Evolutionary conservation across 2,113 vertebrate genomes (phyloP).

Genomic region (Leptodactylus fuscus): DNA sequence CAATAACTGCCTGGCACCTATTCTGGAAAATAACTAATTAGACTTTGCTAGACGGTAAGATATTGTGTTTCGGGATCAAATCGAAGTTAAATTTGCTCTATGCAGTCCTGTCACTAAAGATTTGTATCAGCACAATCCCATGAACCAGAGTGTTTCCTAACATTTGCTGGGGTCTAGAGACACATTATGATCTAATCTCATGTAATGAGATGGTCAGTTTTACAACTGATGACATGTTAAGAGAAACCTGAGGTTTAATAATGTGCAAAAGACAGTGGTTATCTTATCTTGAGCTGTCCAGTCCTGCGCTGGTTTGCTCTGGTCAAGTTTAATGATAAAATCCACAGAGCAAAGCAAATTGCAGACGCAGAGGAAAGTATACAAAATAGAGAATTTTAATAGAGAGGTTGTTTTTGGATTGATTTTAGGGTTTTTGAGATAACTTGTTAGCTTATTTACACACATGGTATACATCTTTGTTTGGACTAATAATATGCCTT

Average conservation of each 20-base stretch:
- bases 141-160: slow-evolving; percentile 9
- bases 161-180: slow-evolving; percentile 1
- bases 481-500: neutral
- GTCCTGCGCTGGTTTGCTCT: neutral
- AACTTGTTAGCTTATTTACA: too few species aligned
- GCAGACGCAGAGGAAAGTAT: neutral
- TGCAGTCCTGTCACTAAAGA: slow-evolving; percentile 9
- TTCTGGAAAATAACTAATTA: slow-evolving; percentile 51
- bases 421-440: too few species aligned
- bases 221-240: slow-evolving; percentile 11
- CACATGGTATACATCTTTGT: neutral
- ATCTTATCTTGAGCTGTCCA: slow-evolving; percentile 17
- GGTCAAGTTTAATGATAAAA: neutral
- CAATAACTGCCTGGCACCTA: slow-evolving; percentile 47
- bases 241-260: slow-evolving; percentile 26
- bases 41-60: slow-evolving; percentile 22
- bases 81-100: slow-evolving; percentile 33
- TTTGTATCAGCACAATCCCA: slow-evolving; percentile 31
- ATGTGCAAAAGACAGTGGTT: neutral
- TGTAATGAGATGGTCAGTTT: slow-evolving; percentile 23
- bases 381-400: neutral
- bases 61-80: slow-evolving; percentile 29
- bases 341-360: neutral
- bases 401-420: too few species aligned
- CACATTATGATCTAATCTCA: slow-evolving; percentile 43